Evolutionary conservation across 2,888 invertebrate genomes (phyloP), one percentile per base, ranked within the genome.

Genomic region (Trypoxylon attenuatum): DNA sequence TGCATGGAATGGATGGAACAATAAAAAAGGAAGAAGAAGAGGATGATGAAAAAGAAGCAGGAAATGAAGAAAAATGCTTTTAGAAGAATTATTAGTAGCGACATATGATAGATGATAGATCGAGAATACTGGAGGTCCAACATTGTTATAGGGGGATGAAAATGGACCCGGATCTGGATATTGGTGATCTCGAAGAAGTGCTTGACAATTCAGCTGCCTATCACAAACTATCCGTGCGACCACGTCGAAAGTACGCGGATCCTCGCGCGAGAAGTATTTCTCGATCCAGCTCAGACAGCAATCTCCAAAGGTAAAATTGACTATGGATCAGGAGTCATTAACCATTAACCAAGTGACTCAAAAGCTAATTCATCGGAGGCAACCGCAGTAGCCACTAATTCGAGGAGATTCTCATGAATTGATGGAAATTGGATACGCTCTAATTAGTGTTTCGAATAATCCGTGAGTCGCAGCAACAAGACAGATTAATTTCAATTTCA

Each of bases 221-320:
- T 79, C 94, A 94, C 88, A 94, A 93, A 87, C 86, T 93, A 54
- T 90, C 94, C 0, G 90, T 94, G 13, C 89, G 92, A 83, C 94
- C 94, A 4, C 91, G 90, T 87, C 91, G 92, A 82, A 93, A 91
- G 74, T 90, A 93, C 81, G 84, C 88, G 39, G 90, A 90, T 82
- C 88, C 90, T 22, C 87, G 90, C 82, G 80, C 84, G 51, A 73
- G 83, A 54, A 57, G 65, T 33, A 70, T 80, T 52, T 64, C 81
- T 41, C 80, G 80, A 64, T 81, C 83, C 25, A 79, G 71, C 43
- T 82, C 82, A 16, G 80, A 82, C 59, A 68, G 67, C 60, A 71
- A 38, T 38, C 38, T 71, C 33, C 62, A 61, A 29, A 71, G 74
- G 74, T 73, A 74, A 56, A 5, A 45, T 60, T 41, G 42, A 10